Conservation (phyloP, 1,140 invertebrate species). For the Heliconius eleuchia region DNA sequence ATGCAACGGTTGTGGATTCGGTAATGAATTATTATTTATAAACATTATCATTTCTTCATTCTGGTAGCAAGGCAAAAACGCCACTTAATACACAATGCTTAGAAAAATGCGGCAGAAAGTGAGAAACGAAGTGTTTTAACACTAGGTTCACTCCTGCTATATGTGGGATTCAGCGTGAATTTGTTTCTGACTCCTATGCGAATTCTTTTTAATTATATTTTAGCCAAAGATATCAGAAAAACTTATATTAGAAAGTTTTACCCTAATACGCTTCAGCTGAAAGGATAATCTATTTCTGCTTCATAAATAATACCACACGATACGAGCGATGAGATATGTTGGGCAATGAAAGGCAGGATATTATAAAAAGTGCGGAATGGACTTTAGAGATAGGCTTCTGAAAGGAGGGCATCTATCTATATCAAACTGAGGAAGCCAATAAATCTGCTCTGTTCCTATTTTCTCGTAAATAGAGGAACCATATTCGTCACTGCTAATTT, state of each 20-base stretch:
- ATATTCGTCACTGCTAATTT: neutral
- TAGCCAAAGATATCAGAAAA: conserved; percentile 10
- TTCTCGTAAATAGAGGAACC: conserved; percentile 62
- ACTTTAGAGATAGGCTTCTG: conserved; percentile 60
- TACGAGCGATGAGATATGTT: conserved; percentile 50
- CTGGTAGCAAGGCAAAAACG: too few species aligned
- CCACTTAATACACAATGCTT: too few species aligned
- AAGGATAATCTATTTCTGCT: conserved; percentile 52
- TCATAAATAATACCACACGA: conserved; percentile 63
- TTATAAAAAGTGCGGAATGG: conserved; percentile 64
- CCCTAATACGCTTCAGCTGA: conserved; percentile 43
- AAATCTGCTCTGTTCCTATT: conserved; percentile 64
- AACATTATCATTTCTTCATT: too few species aligned
- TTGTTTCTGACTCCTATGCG: neutral
- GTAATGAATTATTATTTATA: too few species aligned
- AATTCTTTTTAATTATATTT: conserved; percentile 2
- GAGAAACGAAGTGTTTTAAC: too few species aligned
- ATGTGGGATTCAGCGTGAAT: too few species aligned
- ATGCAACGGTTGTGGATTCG: too few species aligned
- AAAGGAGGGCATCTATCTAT: conserved; percentile 60
- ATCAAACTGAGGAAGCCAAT: conserved; percentile 67
- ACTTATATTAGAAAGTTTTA: conserved; percentile 1
- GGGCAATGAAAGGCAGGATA: conserved; percentile 50
- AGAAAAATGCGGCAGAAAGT: too few species aligned
- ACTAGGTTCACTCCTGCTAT: too few species aligned